phyloP scores from a whole-genome alignment of 2,888 invertebrate species.

The Cyclophora punctaria region DNA sequence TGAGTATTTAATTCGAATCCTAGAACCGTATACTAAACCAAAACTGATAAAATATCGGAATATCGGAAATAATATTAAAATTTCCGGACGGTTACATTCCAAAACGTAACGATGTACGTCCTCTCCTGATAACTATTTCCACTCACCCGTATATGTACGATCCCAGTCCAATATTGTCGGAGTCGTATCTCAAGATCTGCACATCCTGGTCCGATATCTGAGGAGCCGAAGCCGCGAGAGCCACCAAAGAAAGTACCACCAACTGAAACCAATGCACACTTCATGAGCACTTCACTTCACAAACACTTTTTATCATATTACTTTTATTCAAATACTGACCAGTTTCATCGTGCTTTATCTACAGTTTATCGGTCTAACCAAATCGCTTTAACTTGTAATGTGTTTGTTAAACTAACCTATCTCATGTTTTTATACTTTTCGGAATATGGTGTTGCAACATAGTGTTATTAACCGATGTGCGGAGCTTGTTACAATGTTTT shows the following conservation, averaged over 20 bases:
- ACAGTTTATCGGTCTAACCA: slow-evolving; percentile 27
- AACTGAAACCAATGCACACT: slow-evolving; percentile 39
- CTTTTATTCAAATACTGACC: slow-evolving; percentile 33
- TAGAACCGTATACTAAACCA: no score
- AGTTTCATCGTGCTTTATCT: slow-evolving; percentile 43
- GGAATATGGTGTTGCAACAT: slow-evolving; percentile 54
- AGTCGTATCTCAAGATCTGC: slow-evolving; percentile 44
- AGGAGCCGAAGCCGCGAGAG: slow-evolving; percentile 46
- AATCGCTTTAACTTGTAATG: slow-evolving; percentile 38
- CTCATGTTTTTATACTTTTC: slow-evolving; percentile 56
- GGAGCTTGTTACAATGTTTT: slow-evolving; percentile 52
- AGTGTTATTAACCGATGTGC: slow-evolving; percentile 42
- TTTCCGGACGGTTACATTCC: no score
- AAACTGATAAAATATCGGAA: no score
- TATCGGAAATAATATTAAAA: no score
- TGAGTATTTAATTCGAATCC: no score
- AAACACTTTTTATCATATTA: slow-evolving; percentile 8
- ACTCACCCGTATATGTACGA: slow-evolving; percentile 50
- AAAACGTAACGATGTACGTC: no score
- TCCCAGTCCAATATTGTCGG: slow-evolving; percentile 56
- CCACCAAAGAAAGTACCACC: slow-evolving; percentile 54
- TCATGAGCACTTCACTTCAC: slow-evolving; percentile 18
- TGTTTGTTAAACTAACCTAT: slow-evolving; percentile 40
- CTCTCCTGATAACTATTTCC: no score
- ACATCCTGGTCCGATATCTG: slow-evolving; percentile 35